Evolutionary conservation across 2,113 vertebrate species (phyloP).

Genomic region (Odontesthes bonariensis): DNA sequence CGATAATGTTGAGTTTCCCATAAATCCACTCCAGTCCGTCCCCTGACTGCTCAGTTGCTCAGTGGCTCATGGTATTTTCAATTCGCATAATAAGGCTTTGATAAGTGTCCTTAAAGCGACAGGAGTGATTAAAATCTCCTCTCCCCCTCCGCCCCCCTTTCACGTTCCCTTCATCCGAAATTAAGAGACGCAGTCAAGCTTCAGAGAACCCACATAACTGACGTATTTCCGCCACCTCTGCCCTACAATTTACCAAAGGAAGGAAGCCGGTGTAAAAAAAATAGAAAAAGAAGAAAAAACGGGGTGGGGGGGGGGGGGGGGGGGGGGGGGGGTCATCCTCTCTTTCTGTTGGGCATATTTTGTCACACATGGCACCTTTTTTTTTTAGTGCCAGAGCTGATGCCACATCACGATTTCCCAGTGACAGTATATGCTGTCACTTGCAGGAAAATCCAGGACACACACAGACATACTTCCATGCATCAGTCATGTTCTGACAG

Average conservation of each 20-base stretch:
- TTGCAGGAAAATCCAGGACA: constrained; percentile 26
- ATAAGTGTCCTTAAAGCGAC: constrained; percentile 87
- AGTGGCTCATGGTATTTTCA: constrained; percentile 75
- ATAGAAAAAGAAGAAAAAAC: background rate
- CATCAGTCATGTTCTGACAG: constrained; percentile 59
- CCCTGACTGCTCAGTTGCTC: constrained; percentile 70
- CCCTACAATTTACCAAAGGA: constrained; percentile 80
- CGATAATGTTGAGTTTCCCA: constrained; percentile 73
- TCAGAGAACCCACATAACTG: constrained; percentile 84
- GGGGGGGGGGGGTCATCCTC: constrained; percentile 36
- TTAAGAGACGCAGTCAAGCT: constrained; percentile 81
- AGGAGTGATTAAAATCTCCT: constrained; percentile 83
- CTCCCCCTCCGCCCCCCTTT: constrained; percentile 49
- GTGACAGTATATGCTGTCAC: constrained; percentile 51
- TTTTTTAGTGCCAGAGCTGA: constrained; percentile 44
- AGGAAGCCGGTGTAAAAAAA: constrained; percentile 77
- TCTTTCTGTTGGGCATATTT: constrained; percentile 47
- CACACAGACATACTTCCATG: constrained; percentile 2
- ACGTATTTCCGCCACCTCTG: constrained; percentile 89
- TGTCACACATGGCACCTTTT: constrained; percentile 61
- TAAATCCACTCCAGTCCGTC: constrained; percentile 79
- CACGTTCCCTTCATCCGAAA: constrained; percentile 80
- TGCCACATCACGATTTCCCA: constrained; percentile 55
- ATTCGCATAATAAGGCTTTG: constrained; percentile 81
- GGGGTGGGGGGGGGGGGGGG: background rate